A percentile compares a stretch with the other conserved stretches of the same genome.
These are phyloP conservation scores for Borostomias antarcticus DNA, from an alignment of 2,797 vertebrate species.

Conservation along the genomic window DNA sequence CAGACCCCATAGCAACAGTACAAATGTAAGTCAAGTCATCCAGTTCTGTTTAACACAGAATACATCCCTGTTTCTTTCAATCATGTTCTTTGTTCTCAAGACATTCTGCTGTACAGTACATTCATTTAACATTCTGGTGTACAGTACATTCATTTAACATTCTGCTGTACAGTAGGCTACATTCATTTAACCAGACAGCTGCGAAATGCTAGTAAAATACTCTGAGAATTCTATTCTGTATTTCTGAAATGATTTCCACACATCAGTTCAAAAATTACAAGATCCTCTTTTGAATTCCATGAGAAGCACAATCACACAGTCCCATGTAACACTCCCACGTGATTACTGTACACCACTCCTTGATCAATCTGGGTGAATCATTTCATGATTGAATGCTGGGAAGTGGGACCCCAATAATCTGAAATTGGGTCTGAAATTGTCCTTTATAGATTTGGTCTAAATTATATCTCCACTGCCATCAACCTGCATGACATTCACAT, in stretches of 20 bases:
- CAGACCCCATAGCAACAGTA: conserved; percentile 36
- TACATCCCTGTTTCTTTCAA: conserved; percentile 21
- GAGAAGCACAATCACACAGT: conserved; percentile 48
- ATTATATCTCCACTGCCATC: conserved; percentile 66
- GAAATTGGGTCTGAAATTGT: conserved; percentile 69
- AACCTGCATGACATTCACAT: conserved; percentile 63
- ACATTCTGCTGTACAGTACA: conserved; percentile 38
- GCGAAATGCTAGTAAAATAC: conserved; percentile 61
- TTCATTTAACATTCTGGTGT: conserved; percentile 59
- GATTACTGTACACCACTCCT: conserved; percentile 66
- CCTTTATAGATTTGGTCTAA: conserved; percentile 72
- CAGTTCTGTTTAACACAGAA: background rate
- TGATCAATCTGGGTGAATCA: conserved; percentile 71
- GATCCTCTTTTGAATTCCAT: conserved; percentile 57
- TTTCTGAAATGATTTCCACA: conserved; percentile 60
- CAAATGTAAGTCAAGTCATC: conserved; percentile 16
- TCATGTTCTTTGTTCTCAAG: conserved; percentile 25
- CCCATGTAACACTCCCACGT: conserved; percentile 65
- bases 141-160: no score
- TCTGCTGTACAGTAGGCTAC: conserved; percentile 37
- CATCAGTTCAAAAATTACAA: conserved; percentile 62
- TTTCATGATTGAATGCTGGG: conserved; percentile 62
- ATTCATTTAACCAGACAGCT: conserved; percentile 61
- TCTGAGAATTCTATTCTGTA: conserved; percentile 63
- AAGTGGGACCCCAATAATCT: conserved; percentile 53